Base-by-base conservation (phyloP, 2,888 invertebrate species). In the Alloplasta piceator region DNA sequence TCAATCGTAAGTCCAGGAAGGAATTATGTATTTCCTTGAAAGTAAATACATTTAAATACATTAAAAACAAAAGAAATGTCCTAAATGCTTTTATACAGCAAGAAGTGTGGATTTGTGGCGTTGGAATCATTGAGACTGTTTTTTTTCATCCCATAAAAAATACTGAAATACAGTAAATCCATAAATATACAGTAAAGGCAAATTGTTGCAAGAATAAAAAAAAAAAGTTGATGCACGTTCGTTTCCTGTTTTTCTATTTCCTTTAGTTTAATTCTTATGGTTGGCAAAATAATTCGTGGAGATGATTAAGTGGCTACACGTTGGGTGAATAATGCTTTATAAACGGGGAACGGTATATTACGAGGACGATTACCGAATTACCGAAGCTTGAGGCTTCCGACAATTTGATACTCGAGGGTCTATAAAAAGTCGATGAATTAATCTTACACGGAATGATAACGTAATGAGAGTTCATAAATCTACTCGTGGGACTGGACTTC, bases 171-270 rank as follows among this genome's bases (percentile, higher is more conserved):
- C 26, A 26, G 26, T 26, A 26, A 26, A 26, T 3, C n/a, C 58
- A 26, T 48, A 48, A 58, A 74, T 48, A 66, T 39, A 48, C 58
- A 39, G 58, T 46, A 60, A 12, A 50, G 14, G 67, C 66, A 56
- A 67, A 75, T 58, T 75, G 74, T 67, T 75, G 67, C 58, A 64
- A 48, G 46, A 46, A 66, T 66, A 56, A 74, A 55, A 7, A 41
- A 41, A 58, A 74, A 14, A 63, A 52, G 52, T 43, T 56, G 52
- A 52, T 12, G 12, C 52, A 12, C 5, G 52, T 61, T 63, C 63
- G 10, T 63, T 70, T 76, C 61, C 76, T 61, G 68, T 76, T 76
- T 68, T 63, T 70, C 46, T 6, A 7, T 7, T 38, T n/a, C 48
- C 12, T n/a, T 64, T n/a, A 16, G 14, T 43, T n/a, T n/a, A 75